These are phyloP conservation scores for Manduca sexta DNA, from an alignment of 1,140 invertebrate species.

Conservation along the genomic window DNA sequence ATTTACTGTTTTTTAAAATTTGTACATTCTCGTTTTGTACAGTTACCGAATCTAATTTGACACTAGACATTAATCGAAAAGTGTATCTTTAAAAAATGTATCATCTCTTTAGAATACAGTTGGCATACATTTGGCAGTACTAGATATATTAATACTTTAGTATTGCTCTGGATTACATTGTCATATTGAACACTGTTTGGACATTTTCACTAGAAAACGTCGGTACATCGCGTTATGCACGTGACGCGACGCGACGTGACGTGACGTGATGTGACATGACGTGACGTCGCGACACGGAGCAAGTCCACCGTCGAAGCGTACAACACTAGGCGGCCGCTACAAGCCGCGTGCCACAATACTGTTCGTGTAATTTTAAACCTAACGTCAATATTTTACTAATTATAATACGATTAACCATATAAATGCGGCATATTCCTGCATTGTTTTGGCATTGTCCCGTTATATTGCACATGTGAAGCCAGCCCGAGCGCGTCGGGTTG, in stretches of 20 bases:
- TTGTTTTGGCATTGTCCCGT: slow-evolving; percentile 63
- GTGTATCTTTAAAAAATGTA: slow-evolving; percentile 56
- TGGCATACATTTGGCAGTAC: slow-evolving; percentile 71
- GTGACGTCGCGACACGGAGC: too few species aligned
- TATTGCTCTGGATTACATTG: slow-evolving; percentile 72
- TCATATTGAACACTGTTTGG: slow-evolving; percentile 66
- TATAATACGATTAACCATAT: slow-evolving; percentile 65
- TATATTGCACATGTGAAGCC: slow-evolving; percentile 50
- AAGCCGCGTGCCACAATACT: slow-evolving; percentile 58
- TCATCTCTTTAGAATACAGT: slow-evolving; percentile 62
- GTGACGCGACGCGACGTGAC: slow-evolving; percentile 35
- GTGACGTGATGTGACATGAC: slow-evolving; percentile 30
- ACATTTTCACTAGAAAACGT: slow-evolving; percentile 38
- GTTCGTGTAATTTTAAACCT: slow-evolving; percentile 61
- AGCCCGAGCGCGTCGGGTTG: slow-evolving; percentile 20
- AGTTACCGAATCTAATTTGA: slow-evolving; percentile 72
- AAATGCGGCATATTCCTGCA: slow-evolving; percentile 49
- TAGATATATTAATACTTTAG: slow-evolving; percentile 71
- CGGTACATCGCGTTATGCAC: slow-evolving; percentile 21
- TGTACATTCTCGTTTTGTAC: slow-evolving; percentile 70
- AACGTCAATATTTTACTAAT: slow-evolving; percentile 70
- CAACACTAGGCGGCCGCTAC: slow-evolving; percentile 43
- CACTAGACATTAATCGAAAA: slow-evolving; percentile 68
- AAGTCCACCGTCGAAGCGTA: slow-evolving; percentile 48
- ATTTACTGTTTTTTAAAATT: slow-evolving; percentile 66